Conservation (phyloP, 2,888 invertebrate genomes). For the Digitonthophagus gazella region DNA sequence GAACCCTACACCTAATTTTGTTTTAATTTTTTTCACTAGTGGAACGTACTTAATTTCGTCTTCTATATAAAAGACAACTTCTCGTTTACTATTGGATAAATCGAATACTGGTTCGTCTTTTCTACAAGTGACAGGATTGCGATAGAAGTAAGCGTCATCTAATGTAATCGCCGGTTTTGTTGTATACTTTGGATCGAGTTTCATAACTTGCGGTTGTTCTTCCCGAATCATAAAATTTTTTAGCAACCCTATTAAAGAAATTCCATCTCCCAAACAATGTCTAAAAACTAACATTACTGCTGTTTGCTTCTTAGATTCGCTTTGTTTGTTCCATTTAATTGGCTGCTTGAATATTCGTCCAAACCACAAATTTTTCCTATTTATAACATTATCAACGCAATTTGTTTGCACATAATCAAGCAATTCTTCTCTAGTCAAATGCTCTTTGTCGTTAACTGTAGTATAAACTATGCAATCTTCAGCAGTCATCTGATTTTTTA, state of each 20-base stretch:
- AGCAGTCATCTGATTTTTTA: neutral
- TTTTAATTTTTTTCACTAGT: neutral
- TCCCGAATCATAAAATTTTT: conserved; percentile 12
- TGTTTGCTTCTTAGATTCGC: neutral
- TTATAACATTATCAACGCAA: neutral
- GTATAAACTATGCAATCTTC: neutral
- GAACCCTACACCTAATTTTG: conserved; percentile 3
- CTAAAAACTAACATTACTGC: neutral
- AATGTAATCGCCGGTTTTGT: neutral
- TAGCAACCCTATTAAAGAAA: neutral
- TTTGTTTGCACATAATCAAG: neutral
- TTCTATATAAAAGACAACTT: conserved; percentile 2
- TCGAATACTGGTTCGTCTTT: neutral
- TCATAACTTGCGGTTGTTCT: conserved; percentile 1
- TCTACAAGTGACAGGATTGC: neutral
- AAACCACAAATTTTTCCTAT: neutral
- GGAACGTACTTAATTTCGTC: conserved; percentile 12
- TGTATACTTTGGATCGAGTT: neutral
- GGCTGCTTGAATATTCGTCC: neutral
- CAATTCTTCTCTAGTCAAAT: neutral
- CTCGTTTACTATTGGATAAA: neutral
- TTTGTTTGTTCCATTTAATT: neutral
- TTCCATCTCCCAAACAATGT: conserved; percentile 5
- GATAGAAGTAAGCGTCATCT: neutral
- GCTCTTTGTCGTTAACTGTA: conserved; percentile 1